Evolutionary conservation across 2,797 vertebrate species (phyloP).

Genomic region (Typhlichthys subterraneus): DNA sequence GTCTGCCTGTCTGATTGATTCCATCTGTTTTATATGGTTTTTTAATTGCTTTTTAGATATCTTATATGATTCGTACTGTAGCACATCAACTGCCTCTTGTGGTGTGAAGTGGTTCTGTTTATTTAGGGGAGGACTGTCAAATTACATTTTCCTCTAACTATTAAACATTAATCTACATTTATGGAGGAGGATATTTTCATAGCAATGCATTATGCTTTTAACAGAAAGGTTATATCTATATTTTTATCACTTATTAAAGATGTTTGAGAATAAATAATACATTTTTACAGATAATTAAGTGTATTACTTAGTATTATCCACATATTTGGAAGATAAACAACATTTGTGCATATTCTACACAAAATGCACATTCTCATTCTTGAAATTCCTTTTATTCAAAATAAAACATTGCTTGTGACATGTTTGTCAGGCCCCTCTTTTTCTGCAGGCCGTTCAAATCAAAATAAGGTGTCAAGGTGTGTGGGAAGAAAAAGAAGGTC

Average conservation of each 20-base stretch:
- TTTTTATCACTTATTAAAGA: no score
- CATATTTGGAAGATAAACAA: slow-evolving; percentile 57
- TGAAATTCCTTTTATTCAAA: slow-evolving; percentile 59
- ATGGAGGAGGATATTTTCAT: slow-evolving; percentile 50
- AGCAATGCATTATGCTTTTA: slow-evolving; percentile 27
- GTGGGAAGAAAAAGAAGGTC: slow-evolving; percentile 55
- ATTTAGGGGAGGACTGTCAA: slow-evolving; percentile 58
- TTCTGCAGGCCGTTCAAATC: slow-evolving; percentile 31
- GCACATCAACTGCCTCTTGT: slow-evolving; percentile 52
- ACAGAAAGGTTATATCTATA: slow-evolving; percentile 4
- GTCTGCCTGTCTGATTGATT: slow-evolving; percentile 48
- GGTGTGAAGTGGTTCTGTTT: slow-evolving; percentile 55
- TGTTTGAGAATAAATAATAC: not conserved
- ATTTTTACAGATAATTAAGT: slow-evolving; percentile 56
- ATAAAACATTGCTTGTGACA: slow-evolving; percentile 35
- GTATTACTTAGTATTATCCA: slow-evolving; percentile 54
- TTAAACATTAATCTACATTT: slow-evolving; percentile 62
- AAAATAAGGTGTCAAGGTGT: slow-evolving; percentile 43
- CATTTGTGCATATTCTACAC: slow-evolving; percentile 46
- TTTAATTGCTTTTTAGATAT: slow-evolving; percentile 48
- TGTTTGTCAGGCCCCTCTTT: slow-evolving; percentile 32
- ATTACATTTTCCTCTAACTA: slow-evolving; percentile 68
- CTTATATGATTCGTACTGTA: slow-evolving; percentile 56
- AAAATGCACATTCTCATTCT: slow-evolving; percentile 38
- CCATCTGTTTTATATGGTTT: slow-evolving; percentile 45